Evolutionary conservation across 2,797 vertebrate genomes (phyloP), one percentile per base, ranked within the genome.

Genomic region (Okamejei kenojei): DNA sequence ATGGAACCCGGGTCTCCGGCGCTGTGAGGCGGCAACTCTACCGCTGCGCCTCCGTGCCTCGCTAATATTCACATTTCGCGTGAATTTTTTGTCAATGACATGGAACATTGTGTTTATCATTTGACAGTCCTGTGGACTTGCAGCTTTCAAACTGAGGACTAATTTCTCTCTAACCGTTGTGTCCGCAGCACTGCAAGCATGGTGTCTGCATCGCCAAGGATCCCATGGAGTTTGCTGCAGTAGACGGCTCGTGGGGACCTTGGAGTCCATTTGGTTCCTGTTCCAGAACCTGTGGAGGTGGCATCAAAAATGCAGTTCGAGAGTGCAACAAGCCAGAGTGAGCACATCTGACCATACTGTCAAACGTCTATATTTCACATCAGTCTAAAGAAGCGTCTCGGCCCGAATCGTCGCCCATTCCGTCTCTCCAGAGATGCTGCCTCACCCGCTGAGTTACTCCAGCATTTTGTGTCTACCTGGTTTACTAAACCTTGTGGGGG

Each of bases 211-310:
- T 99, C 94, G 96, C 96, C 95, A 99, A 97, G 95, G 98, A 99
- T 95, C 97, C 96, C 26, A 13, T 38, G 0, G 97, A 99, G 93
- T 94, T 95, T 0, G 94, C 95, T 0, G 95, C 97, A 76, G 96
- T 96, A 61, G 98, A 99, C 0, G 99, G 99, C 81, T 97, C 98
- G 0, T 99, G 99, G 99, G 99, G 99, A 26, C 96, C 97, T 0
- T 99, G 99, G 99, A 99, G 98, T 95, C 98, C 97, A n/a, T 99
- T 99, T 0, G 98, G 98, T 94, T 97, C 96, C 94, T 99, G 99
- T 95, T 99, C 99, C 0, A 97, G 99, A 94, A 98, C 98, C 0
- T 99, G 99, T 0, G 98, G 98, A 0, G 99, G 99, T 0, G 99
- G 99, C 94, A 99, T 99, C 96, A 99, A 98, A 96, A 98, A 97